phyloP scores from a whole-genome alignment of 2,888 invertebrate genomes.

The Lasiommata megera region DNA sequence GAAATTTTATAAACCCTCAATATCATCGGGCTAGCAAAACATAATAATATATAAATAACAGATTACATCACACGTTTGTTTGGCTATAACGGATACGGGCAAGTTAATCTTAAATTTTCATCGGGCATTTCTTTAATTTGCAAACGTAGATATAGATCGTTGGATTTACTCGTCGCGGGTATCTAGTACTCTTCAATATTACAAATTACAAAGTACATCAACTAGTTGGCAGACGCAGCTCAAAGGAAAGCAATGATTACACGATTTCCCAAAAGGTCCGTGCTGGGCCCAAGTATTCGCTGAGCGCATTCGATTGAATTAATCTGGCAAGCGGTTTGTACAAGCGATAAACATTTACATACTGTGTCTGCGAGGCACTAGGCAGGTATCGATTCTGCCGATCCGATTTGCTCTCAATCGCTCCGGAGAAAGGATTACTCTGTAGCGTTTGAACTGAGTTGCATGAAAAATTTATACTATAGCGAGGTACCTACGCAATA shows the following conservation, averaged over 20 bases:
- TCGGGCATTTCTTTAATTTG: no score
- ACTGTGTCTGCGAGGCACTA: slow-evolving; percentile 30
- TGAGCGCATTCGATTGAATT: slow-evolving; percentile 69
- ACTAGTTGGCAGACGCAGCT: slow-evolving; percentile 29
- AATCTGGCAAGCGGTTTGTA: slow-evolving; percentile 54
- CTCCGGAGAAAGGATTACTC: slow-evolving; percentile 31
- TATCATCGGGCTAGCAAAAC: no score
- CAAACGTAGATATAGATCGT: no score
- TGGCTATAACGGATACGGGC: no score
- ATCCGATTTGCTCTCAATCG: slow-evolving; percentile 34
- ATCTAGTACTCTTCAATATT: neutral
- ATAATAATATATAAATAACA: no score
- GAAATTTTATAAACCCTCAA: no score
- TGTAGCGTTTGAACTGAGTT: slow-evolving; percentile 21
- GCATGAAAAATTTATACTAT: slow-evolving; percentile 24
- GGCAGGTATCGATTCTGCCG: slow-evolving; percentile 34
- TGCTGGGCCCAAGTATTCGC: slow-evolving; percentile 54
- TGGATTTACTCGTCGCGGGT: no score
- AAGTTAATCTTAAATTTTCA: no score
- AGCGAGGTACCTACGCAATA: neutral
- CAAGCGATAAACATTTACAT: slow-evolving; percentile 48
- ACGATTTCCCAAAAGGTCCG: slow-evolving; percentile 55
- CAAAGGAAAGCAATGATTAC: slow-evolving; percentile 49
- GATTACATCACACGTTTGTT: no score
- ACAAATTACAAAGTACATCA: slow-evolving; percentile 23